Percentiles rank a stretch among this genome's conserved stretches.
These are phyloP conservation scores for Leptoteleia sp. DNA, from an alignment of 1,140 invertebrate genomes.

Conservation along the genomic window DNA sequence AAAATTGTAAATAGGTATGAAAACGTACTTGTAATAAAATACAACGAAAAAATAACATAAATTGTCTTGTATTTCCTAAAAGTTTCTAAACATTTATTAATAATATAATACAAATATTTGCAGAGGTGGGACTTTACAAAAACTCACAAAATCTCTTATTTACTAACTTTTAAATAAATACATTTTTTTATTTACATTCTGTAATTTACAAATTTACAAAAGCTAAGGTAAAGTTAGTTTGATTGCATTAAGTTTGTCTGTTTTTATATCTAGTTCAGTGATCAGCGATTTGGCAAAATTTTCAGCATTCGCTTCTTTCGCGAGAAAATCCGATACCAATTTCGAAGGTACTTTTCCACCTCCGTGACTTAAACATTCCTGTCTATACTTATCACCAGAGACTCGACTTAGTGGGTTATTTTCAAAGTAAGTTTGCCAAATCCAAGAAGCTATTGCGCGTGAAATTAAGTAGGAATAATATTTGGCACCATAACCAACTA, in stretches of 20 bases:
- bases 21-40: constrained; percentile 80
- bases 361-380: constrained; percentile 91
- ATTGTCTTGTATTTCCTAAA: too few species aligned
- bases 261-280: constrained; percentile 82
- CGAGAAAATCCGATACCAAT: constrained; percentile 88
- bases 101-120: too few species aligned
- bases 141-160: too few species aligned
- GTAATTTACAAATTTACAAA: constrained; percentile 1
- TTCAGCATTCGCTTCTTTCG: constrained; percentile 84
- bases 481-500: constrained; percentile 98
- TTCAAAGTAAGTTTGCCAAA: constrained; percentile 95
- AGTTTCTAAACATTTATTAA: too few species aligned
- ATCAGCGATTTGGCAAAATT: constrained; percentile 83
- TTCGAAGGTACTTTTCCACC: constrained; percentile 90
- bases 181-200: too few species aligned
- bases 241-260: constrained; percentile 66
- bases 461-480: constrained; percentile 99
- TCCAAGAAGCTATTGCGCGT: constrained; percentile 93
- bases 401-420: constrained; percentile 89
- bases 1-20: constrained; percentile 79
- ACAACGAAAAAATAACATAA: constrained; percentile 70
- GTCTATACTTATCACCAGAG: constrained; percentile 89
- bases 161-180: too few species aligned
- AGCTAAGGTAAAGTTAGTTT: constrained; percentile 5
- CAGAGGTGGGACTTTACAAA: too few species aligned